Conservation (phyloP, 2,113 vertebrate species). For the Ciconia stormi region DNA sequence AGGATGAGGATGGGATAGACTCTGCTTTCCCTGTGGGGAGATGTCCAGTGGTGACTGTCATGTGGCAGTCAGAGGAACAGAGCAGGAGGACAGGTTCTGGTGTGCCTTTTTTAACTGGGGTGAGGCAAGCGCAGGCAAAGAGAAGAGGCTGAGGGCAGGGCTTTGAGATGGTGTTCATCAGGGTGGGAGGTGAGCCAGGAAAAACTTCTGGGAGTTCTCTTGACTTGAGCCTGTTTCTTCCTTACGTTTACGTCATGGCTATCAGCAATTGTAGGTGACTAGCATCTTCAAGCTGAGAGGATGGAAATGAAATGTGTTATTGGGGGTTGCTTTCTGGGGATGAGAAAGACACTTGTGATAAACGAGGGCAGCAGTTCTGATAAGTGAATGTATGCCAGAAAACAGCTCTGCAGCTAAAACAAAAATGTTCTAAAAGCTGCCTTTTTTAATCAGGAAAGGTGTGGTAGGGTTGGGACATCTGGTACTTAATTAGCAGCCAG, state of each 20-base stretch:
- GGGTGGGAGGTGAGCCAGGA: not conserved
- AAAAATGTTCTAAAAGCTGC: not conserved
- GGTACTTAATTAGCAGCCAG: not conserved
- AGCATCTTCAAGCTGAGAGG: not conserved
- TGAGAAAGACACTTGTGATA: not conserved
- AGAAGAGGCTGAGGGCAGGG: not conserved
- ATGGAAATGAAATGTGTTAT: not conserved
- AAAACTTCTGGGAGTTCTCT: not conserved
- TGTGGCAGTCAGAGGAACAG: not conserved
- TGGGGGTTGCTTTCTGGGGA: not conserved
- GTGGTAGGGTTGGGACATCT: slow-evolving; percentile 1
- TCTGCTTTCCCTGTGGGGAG: not conserved
- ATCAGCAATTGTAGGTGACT: not conserved
- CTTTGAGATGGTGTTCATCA: not conserved
- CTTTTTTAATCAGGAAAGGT: slow-evolving; percentile 43
- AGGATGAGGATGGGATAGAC: not conserved
- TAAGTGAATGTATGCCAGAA: not conserved
- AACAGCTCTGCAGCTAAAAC: not conserved
- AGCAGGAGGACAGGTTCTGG: not conserved
- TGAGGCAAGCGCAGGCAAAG: not conserved
- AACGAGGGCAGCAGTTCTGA: not conserved
- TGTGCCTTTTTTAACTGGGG: not conserved
- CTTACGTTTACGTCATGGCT: not conserved
- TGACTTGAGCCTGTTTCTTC: not conserved
- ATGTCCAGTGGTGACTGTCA: not conserved